A percentile compares a stretch with the other conserved stretches of the same genome.
phyloP scores from a whole-genome alignment of 1,140 invertebrate species.

The Wiebesia pumilae region DNA sequence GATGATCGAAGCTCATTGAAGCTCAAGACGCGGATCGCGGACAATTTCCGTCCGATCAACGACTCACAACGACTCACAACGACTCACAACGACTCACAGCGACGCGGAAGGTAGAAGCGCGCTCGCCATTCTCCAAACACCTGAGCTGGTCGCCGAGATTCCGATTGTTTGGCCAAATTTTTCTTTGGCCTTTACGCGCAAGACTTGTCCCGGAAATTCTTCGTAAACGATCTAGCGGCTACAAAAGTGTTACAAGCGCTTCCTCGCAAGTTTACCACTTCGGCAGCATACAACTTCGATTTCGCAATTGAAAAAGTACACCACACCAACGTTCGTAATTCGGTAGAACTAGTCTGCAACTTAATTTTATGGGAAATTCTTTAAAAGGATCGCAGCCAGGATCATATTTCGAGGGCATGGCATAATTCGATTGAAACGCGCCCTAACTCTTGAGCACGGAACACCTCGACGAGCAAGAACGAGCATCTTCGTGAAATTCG shows the following conservation, averaged over 20 bases:
- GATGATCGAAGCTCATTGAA: no score
- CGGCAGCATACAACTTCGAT: background rate
- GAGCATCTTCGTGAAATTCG: background rate
- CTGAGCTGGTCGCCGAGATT: background rate
- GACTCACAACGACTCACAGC: background rate
- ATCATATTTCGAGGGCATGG: no score
- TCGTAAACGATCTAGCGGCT: background rate
- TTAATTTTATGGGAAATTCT: no score
- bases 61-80: background rate
- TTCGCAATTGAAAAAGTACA: background rate
- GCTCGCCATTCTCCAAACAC: background rate
- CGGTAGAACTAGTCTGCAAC: no score
- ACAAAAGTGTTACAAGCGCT: background rate
- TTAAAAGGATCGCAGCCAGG: no score
- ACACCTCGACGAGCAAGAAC: background rate
- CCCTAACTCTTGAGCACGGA: no score
- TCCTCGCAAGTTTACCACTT: background rate
- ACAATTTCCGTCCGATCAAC: constrained; percentile 11
- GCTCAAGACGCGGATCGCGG: background rate
- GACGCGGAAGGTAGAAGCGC: constrained; percentile 25
- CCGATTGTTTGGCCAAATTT: constrained; percentile 8
- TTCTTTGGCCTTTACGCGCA: background rate
- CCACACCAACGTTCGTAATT: no score
- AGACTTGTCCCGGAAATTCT: background rate
- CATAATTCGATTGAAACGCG: no score